Conservation (phyloP, 2,113 vertebrate species). For the Ursus arctos region DNA sequence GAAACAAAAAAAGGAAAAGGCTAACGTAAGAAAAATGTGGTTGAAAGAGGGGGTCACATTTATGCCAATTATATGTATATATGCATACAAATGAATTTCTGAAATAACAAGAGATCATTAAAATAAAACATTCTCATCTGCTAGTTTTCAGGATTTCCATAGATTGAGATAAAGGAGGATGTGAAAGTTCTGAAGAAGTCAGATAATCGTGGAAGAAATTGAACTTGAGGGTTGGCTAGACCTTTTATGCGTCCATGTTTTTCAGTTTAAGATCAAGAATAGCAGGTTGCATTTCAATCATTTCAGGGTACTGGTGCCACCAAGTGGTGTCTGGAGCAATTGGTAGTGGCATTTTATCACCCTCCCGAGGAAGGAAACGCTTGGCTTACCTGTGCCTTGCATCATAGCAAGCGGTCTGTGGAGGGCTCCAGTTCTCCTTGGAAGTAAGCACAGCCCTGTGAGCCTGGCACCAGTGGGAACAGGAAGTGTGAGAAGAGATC, state of each 20-base stretch:
- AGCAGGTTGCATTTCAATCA: neutral
- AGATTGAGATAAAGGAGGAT: neutral
- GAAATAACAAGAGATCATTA: neutral
- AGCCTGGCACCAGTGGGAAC: neutral
- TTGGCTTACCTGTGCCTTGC: neutral
- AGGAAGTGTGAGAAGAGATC: neutral
- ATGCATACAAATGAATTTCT: neutral
- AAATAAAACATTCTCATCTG: neutral
- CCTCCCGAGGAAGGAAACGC: neutral
- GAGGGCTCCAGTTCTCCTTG: neutral
- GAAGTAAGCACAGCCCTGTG: neutral
- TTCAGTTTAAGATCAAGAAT: neutral
- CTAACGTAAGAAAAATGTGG: neutral
- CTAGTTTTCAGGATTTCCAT: neutral
- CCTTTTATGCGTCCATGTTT: neutral
- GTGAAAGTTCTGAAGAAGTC: neutral
- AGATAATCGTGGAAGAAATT: neutral
- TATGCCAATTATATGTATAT: neutral
- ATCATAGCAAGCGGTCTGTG: neutral
- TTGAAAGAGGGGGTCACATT: neutral
- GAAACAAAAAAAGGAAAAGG: neutral
- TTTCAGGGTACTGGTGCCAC: constrained; percentile 74
- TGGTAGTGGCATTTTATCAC: constrained; percentile 64
- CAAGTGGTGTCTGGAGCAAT: constrained; percentile 72
- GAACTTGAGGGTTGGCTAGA: neutral